Evolutionary conservation across 2,888 invertebrate genomes (phyloP).

Genomic region (Monochamus alternatus): DNA sequence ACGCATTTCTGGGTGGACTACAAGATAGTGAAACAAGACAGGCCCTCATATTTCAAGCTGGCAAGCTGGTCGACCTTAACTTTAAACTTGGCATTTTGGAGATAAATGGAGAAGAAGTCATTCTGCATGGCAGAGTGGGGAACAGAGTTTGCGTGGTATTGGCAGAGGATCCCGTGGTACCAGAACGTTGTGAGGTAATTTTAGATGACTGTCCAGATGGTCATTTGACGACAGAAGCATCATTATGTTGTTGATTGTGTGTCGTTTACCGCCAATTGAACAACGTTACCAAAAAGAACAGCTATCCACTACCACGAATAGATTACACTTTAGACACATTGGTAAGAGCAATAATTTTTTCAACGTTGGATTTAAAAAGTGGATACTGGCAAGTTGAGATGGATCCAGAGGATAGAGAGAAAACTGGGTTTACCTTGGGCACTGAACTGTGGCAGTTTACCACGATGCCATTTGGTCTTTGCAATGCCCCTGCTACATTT

Average conservation of each 20-base stretch:
- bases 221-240: not conserved
- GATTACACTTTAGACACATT: slow-evolving; percentile 44
- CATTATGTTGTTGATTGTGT: slow-evolving; percentile 37
- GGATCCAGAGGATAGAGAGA: not conserved
- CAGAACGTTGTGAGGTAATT: not conserved
- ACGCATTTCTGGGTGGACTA: not conserved
- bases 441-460: not conserved
- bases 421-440: not conserved
- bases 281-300: slow-evolving; percentile 43
- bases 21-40: not conserved
- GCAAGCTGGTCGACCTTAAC: not conserved
- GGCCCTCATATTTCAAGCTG: not conserved
- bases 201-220: not conserved
- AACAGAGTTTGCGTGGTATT: not conserved
- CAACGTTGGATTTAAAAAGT: not conserved
- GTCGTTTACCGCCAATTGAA: slow-evolving; percentile 41
- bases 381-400: not conserved
- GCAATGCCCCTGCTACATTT: slow-evolving; percentile 6
- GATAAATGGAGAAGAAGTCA: not conserved
- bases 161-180: not conserved
- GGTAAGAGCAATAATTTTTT: not conserved
- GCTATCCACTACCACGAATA: slow-evolving; percentile 49
- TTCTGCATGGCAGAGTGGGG: not conserved
- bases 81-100: not conserved
- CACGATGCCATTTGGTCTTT: slow-evolving; percentile 2